Base-by-base conservation (phyloP, 92 coral and sea anemone genomes). In the Isaurus tuberculatus region DNA sequence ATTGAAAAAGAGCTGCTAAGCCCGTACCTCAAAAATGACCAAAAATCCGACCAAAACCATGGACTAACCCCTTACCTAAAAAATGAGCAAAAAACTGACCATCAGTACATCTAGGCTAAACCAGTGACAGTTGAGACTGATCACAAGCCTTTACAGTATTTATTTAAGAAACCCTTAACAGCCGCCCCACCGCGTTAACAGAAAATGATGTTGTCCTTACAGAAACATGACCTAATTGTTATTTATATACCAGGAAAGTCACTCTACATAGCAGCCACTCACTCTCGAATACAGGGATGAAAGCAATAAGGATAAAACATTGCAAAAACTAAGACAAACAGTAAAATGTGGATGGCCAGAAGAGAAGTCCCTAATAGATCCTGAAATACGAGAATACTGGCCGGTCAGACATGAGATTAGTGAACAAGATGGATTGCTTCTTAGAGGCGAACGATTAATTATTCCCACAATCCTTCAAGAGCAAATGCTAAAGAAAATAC, bases 191-290 rank as follows among this genome's bases (percentile, higher is more conserved):
- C 86, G 61, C 15, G 66, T 30, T 49, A 80, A 29, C 78, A 78
- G 40, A 82, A 73, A 34, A 86, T 86, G 90, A 70, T 80, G 90
- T 70, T 86, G 28, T 80, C 31, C 34, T 71, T 86, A 37, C 90
- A 60, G 82, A 65, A 78, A 20, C 72, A 44, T 61, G 86, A 80
- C 64, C 64, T 86, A 37, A 37, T 44, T 42, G 72, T 86, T 25
- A 25, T 34, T 32, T 86, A 86, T 44, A 77, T 66, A 65, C 88
- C 79, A 29, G 85, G 79, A 67, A 81, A 81, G 48, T 64, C 22
- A 75, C n/a, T 40, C 25, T 48, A n/a, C 3, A 37, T 37, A 65
- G 88, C 68, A 7, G 88, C 74, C 73, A 84, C 84, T 9, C 81
- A 70, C 75, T 85, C 16, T 63, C 26, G 64, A 85, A 68, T 79